Conservation (phyloP, 2,888 invertebrate species). For the Brachylomia viminalis region DNA sequence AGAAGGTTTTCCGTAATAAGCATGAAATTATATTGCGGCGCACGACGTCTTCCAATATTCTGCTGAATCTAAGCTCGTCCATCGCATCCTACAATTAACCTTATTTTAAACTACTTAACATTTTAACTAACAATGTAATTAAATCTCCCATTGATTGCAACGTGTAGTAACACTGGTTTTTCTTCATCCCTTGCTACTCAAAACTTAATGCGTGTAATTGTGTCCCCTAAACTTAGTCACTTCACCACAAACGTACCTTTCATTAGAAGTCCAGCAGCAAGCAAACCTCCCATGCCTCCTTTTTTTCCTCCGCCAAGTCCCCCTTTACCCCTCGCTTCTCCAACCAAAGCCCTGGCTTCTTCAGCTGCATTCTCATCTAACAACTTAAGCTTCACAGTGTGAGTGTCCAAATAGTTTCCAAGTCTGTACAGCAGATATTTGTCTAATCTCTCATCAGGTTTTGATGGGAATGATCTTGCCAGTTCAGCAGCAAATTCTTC, state of each 20-base stretch:
- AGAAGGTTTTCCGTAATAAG: too few species aligned
- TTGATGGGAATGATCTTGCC: slow-evolving; percentile 94
- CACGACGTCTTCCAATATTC: background rate
- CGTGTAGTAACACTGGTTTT: accelerated
- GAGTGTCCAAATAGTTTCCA: slow-evolving; percentile 93
- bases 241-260: slow-evolving; percentile 87
- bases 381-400: slow-evolving; percentile 93
- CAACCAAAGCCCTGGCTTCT: slow-evolving; percentile 90
- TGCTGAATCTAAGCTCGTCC: background rate
- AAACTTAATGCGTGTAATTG: background rate
- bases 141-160: background rate
- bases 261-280: slow-evolving; percentile 91
- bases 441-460: slow-evolving; percentile 94
- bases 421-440: slow-evolving; percentile 93
- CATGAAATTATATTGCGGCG: background rate
- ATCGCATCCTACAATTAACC: too few species aligned
- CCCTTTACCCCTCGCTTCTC: slow-evolving; percentile 89
- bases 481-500: slow-evolving; percentile 94
- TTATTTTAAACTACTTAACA: background rate
- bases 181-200: background rate
- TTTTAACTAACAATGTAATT: too few species aligned
- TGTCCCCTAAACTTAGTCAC: background rate
- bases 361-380: slow-evolving; percentile 91
- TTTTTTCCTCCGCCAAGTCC: slow-evolving; percentile 87
- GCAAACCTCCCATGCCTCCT: slow-evolving; percentile 88